These are phyloP conservation scores for Panagrolaimus sp. DNA, from an alignment of 1,140 invertebrate genomes.

Conservation along the genomic window DNA sequence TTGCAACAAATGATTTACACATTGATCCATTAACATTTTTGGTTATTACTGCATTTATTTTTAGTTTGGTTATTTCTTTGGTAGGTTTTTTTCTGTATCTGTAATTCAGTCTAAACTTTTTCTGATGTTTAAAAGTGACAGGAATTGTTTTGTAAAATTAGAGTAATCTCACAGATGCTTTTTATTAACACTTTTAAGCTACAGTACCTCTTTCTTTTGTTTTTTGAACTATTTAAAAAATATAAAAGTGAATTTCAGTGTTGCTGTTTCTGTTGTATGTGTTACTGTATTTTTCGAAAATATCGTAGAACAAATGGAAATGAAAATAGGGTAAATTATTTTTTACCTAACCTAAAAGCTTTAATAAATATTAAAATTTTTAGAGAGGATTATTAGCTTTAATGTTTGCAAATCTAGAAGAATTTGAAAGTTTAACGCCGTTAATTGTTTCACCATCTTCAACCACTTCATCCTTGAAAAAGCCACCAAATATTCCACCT, in stretches of 20 bases:
- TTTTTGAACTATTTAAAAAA: background rate
- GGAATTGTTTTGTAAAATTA: no score
- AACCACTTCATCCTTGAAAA: background rate
- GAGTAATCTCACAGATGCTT: no score
- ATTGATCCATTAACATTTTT: no score
- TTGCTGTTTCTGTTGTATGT: background rate
- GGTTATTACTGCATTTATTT: no score
- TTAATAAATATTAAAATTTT: background rate
- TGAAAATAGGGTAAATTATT: slow-evolving; percentile 2
- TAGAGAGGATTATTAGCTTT: background rate
- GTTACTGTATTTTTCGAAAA: background rate
- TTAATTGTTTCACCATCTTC: slow-evolving; percentile 7
- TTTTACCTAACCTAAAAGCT: background rate
- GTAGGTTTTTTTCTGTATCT: no score
- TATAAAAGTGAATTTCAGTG: background rate
- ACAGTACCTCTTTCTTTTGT: no score
- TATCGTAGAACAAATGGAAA: background rate
- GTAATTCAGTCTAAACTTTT: no score
- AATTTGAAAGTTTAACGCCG: slow-evolving; percentile 15
- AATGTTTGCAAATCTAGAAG: slow-evolving; percentile 14
- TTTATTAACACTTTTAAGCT: no score
- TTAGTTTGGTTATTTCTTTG: no score
- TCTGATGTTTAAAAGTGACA: no score
- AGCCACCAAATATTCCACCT: background rate
- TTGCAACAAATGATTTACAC: no score